phyloP scores from a whole-genome alignment of 2,888 invertebrate genomes.

The Plemyria rubiginata region DNA sequence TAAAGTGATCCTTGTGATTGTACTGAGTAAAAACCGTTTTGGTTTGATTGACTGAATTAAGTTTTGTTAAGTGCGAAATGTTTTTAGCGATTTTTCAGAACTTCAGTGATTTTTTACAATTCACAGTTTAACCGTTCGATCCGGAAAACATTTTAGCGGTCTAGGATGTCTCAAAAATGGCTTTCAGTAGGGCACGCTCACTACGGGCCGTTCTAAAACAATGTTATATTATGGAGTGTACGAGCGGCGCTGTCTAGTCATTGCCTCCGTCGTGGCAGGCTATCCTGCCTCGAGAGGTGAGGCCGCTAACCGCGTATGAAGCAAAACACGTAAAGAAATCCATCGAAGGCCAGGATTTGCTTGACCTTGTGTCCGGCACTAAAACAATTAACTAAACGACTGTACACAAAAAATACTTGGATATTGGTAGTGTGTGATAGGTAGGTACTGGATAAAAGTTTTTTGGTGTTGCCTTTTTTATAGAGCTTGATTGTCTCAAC shows the following conservation, averaged over 20 bases:
- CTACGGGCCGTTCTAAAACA: no score
- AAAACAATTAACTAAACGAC: slow-evolving; percentile 48
- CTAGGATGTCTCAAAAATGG: no score
- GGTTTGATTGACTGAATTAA: no score
- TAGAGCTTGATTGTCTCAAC: slow-evolving; percentile 6
- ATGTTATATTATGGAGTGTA: slow-evolving; percentile 7
- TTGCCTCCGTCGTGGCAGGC: not conserved
- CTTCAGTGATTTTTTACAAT: no score
- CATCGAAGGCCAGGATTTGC: slow-evolving; percentile 44
- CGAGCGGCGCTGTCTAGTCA: not conserved
- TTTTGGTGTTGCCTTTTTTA: slow-evolving; percentile 13
- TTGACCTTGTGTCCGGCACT: slow-evolving; percentile 53
- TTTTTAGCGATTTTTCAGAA: no score
- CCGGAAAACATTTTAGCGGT: no score
- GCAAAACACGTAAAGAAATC: slow-evolving; percentile 40
- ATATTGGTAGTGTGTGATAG: not conserved
- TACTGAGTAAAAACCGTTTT: no score
- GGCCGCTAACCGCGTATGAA: slow-evolving; percentile 13
- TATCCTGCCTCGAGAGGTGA: slow-evolving; percentile 10
- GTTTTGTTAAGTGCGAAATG: no score
- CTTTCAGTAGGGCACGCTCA: no score
- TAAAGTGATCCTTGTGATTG: no score
- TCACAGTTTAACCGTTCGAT: no score
- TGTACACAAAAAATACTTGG: slow-evolving; percentile 20
- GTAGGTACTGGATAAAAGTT: not conserved